Percentiles rank a stretch among this genome's conserved stretches.
Conservation (phyloP, 2,113 vertebrate genomes). For the Nanorana parkeri region DNA sequence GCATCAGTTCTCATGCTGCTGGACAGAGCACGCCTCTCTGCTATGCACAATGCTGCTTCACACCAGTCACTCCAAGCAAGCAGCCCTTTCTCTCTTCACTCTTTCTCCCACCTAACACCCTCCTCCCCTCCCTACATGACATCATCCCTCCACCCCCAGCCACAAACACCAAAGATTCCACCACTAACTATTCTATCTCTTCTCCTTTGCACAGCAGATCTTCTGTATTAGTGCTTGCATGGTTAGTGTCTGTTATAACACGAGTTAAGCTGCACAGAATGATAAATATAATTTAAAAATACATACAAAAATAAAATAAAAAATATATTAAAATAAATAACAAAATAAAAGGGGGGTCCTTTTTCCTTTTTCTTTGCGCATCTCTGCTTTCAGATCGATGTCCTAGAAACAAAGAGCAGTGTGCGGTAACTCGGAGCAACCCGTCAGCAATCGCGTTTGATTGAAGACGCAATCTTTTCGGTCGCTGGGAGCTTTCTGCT, state of each 20-base stretch:
- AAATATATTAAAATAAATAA: too few relatives aligned
- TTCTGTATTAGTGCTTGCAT: background rate
- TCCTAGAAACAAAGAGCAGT: too few relatives aligned
- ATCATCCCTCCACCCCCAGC: constrained; percentile 48
- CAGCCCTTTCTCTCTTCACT: constrained; percentile 6
- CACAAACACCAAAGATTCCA: constrained; percentile 36
- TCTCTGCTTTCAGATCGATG: too few relatives aligned
- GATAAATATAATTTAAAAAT: too few relatives aligned
- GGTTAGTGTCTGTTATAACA: background rate
- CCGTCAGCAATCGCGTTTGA: too few relatives aligned
- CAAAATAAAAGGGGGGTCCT: too few relatives aligned
- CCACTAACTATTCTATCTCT: background rate
- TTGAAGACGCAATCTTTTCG: too few relatives aligned
- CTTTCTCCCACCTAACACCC: constrained; percentile 23
- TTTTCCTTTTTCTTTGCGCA: too few relatives aligned
- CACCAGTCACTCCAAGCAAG: constrained; percentile 41
- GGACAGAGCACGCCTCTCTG: constrained; percentile 20
- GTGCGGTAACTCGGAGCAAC: too few relatives aligned
- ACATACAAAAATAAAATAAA: too few relatives aligned
- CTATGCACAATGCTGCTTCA: constrained; percentile 23
- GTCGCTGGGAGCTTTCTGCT: too few relatives aligned
- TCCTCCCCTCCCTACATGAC: constrained; percentile 49
- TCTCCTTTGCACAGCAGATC: background rate
- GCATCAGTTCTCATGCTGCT: constrained; percentile 40
- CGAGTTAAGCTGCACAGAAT: too few relatives aligned